Base-by-base conservation (phyloP, 2,113 vertebrate species). In the Nannobrachium achirus region DNA sequence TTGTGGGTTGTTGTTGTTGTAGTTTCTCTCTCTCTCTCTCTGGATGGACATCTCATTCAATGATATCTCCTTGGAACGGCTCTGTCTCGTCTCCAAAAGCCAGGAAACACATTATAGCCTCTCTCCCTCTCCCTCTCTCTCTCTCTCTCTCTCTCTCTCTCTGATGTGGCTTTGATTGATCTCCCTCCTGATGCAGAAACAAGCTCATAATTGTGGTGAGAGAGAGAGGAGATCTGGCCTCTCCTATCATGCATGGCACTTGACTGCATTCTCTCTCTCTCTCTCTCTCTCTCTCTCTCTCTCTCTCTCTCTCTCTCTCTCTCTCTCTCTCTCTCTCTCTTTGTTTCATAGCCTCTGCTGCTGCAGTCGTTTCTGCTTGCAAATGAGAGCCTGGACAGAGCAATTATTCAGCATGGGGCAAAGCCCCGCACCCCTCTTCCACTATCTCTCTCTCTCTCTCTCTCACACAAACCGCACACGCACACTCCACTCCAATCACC, bases 371-470 rank as follows among this genome's bases (percentile, higher is more conserved):
- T 80, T 65, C 8, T 86, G 89, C 86, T 82, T 89, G 81, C 85
- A 88, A 91, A 91, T 91, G 83, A 89, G 88, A 79, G 64, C 80
- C 19, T 19, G 80, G 71, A 87, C 80, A 78, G 80, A 73, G 80
- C 71, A 50, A 87, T 86, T 87, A 86, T 89, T 89, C 85, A 87
- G 80, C 84, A 57, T 8, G 40, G 76, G 72, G 67, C 64, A 38
- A n/a, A 76, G 10, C 75, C 78, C 73, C 4, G 14, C 79, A 56
- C 73, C 75, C 70, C 60, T 39, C 10, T 52, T 52, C 33, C 15
- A 52, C 68, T n/a, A n/a, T n/a, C n/a, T n/a, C n/a, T n/a, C n/a
- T n/a, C n/a, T n/a, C n/a, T 41, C 18, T 48, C 56, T 45, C 55
- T 15, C 11, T 44, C 56, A 58, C 56, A 41, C 56, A 58, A 38